Evolutionary conservation across 1,140 invertebrate species (phyloP).

Genomic region (Drosophila guanche): DNA sequence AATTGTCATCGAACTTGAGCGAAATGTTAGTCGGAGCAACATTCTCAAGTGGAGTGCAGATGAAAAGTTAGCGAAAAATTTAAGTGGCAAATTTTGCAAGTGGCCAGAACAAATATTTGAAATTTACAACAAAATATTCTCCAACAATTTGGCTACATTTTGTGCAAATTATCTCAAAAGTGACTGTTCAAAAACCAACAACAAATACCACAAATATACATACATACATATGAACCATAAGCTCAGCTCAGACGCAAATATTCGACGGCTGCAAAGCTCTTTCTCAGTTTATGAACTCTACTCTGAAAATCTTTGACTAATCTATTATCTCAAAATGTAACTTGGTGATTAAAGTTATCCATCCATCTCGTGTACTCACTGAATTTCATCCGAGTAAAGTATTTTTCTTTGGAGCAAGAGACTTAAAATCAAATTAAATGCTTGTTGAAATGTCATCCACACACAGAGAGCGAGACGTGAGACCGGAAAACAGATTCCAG

Average conservation of each 20-base stretch:
- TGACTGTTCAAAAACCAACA: no score
- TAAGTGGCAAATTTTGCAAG: background rate
- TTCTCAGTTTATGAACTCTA: conserved; percentile 38
- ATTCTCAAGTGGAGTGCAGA: no score
- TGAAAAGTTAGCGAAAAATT: background rate
- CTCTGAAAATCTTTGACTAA: conserved; percentile 39
- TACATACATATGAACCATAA: no score
- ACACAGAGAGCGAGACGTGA: conserved; percentile 17
- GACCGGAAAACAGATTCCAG: conserved; percentile 46
- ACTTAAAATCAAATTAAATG: conserved; percentile 79
- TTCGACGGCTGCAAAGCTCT: conserved; percentile 10
- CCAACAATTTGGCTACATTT: no score
- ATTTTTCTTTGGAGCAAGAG: conserved; percentile 37
- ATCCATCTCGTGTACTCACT: background rate
- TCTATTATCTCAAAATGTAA: conserved; percentile 44
- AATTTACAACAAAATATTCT: background rate
- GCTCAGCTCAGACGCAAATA: conserved; percentile 2
- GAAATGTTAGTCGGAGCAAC: background rate
- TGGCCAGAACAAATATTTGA: conserved; percentile 1
- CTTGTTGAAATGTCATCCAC: conserved; percentile 67
- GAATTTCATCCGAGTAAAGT: conserved; percentile 23
- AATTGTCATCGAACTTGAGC: conserved; percentile 10
- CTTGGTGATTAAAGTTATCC: conserved; percentile 45
- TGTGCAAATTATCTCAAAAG: no score
- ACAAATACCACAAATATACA: no score